phyloP scores from a whole-genome alignment of 2,113 vertebrate species.

The Strix uralensis region DNA sequence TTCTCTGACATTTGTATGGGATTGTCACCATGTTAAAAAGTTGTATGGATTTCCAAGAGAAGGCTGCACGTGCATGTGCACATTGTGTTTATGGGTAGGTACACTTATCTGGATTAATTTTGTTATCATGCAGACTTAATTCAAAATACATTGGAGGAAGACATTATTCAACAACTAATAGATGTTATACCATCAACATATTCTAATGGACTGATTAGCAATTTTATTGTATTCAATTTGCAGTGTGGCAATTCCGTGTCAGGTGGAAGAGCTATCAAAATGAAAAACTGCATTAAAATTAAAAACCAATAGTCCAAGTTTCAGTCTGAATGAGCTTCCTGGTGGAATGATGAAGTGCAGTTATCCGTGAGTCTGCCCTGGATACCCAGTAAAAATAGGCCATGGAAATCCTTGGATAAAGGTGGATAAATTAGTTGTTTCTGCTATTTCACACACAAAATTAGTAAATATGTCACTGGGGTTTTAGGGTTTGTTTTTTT shows the following conservation, averaged over 20 bases:
- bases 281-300: constrained; percentile 77
- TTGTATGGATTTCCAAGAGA: background rate
- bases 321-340: constrained; percentile 64
- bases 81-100: background rate
- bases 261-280: constrained; percentile 73
- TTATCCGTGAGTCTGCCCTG: background rate
- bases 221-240: constrained; percentile 80
- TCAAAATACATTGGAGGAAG: constrained; percentile 57
- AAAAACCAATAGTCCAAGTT: constrained; percentile 77
- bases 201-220: constrained; percentile 77
- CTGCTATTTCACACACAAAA: background rate
- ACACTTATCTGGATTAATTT: constrained; percentile 30
- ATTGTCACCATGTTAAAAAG: background rate
- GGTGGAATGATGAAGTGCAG: constrained; percentile 52
- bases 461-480: background rate
- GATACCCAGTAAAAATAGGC: background rate
- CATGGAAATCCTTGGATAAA: background rate
- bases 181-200: constrained; percentile 66
- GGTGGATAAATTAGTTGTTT: background rate
- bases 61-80: background rate
- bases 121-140: constrained; percentile 45
- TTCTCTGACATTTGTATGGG: background rate
- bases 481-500: background rate
- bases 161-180: constrained; percentile 64
- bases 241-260: constrained; percentile 68